Evolutionary conservation across 2,797 vertebrate species (phyloP), one percentile per base, ranked within the genome.

Genomic region (Onychomys leucogaster): DNA sequence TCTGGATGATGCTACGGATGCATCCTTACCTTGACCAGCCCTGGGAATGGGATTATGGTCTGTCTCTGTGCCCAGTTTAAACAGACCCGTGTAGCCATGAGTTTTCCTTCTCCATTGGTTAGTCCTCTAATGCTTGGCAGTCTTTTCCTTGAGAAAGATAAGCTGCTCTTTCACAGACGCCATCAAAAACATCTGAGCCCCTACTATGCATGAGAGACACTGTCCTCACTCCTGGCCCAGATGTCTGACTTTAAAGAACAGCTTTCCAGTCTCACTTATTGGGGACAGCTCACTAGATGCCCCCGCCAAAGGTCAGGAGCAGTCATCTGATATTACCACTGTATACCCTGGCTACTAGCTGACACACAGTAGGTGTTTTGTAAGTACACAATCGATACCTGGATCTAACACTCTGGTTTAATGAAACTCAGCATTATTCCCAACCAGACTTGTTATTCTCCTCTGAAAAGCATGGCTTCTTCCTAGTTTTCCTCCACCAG

Each of bases 101-200:
- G 67, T 17, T 6, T 10, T 5, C 21, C 67, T 55, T 91, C 43
- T 77, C 77, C 63, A 29, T n/a, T 5, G n/a, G 37, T 77, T 2
- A 32, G 69, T 34, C 46, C 32, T 69, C 61, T 71, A 77, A 63
- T 55, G 85, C 61, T 88, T 32, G 57, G 25, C 23, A 73, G 29
- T 23, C 67, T 76, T 61, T 85, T n/a, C 87, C 71, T 91, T 57
- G 86, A 77, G 67, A 90, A 82, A 63, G 67, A 73, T 5, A 43
- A 37, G 34, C 76, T 57, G 41, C 34, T 81, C 46, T 90, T 75
- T 23, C 27, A 90, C 88, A 71, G 69, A 84, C 32, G 52, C 81
- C 25, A 41, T 75, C 59, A 71, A 84, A 81, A 93, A 61, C 4
- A 67, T 52, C 0, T 25, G 80, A 90, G 43, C 32, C 34, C 49